A percentile compares a stretch with the other conserved stretches of the same genome.
Conservation (phyloP, 2,888 invertebrate species). For the Drosophila stalkeri region DNA sequence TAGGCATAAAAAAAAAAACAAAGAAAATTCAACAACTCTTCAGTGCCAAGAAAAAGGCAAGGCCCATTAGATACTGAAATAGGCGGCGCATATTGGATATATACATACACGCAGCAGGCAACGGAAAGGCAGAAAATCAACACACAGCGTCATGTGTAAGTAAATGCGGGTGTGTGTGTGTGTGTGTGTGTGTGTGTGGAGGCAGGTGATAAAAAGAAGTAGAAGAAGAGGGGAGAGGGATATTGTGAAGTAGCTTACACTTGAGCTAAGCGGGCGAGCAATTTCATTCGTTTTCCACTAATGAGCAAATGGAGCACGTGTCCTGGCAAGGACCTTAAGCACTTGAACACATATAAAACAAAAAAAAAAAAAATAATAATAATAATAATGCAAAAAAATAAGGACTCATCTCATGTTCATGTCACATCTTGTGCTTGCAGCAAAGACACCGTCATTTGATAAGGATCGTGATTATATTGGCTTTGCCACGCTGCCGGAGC, state of each 20-base stretch:
- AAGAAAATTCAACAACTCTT: not conserved
- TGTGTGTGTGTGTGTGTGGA: too few species aligned
- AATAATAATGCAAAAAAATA: too few species aligned
- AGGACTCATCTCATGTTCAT: constrained; percentile 8
- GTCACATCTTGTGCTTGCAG: constrained; percentile 53
- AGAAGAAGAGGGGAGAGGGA: not conserved
- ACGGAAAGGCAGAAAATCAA: constrained; percentile 20
- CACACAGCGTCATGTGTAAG: constrained; percentile 54
- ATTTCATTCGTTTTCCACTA: constrained; percentile 66
- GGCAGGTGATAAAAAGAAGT: not conserved
- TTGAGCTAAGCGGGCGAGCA: constrained; percentile 67
- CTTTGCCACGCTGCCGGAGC: constrained; percentile 97
- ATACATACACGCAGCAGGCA: constrained; percentile 37
- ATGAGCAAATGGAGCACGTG: constrained; percentile 52
- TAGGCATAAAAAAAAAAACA: constrained; percentile 12
- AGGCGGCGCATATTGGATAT: constrained; percentile 62
- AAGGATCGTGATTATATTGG: constrained; percentile 94
- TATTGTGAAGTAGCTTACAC: constrained; percentile 57
- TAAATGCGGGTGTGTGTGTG: not conserved
- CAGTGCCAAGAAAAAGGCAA: constrained; percentile 8
- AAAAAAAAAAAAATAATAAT: too few species aligned
- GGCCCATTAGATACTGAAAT: constrained; percentile 45
- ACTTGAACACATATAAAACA: not conserved
- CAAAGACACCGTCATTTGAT: constrained; percentile 85
- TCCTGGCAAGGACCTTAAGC: constrained; percentile 2